Percentiles rank a stretch among this genome's conserved stretches.
Evolutionary conservation across 2,797 vertebrate species (phyloP).

Genomic region (Rhynchonycteris naso): DNA sequence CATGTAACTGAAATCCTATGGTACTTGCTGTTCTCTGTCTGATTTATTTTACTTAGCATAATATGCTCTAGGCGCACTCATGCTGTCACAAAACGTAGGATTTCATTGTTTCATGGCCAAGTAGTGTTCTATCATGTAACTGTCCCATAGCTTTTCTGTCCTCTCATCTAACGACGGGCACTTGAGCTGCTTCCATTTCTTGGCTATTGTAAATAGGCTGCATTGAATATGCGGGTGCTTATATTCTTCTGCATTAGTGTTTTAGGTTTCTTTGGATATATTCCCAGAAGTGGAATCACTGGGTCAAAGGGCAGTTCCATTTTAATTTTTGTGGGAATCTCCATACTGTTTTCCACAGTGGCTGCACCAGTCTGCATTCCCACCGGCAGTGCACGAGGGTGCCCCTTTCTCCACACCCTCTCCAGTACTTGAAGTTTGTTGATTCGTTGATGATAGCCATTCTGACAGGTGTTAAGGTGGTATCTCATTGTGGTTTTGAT

Average conservation of each 20-base stretch:
- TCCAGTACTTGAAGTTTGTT: neutral
- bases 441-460: neutral
- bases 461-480: neutral
- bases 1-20: neutral
- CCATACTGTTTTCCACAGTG: neutral
- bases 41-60: neutral
- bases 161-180: neutral
- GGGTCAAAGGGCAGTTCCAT: neutral
- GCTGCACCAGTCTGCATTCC: neutral
- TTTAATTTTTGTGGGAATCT: neutral
- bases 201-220: neutral
- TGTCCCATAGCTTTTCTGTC: neutral
- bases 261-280: neutral
- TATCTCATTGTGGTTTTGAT: neutral
- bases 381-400: neutral
- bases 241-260: neutral
- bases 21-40: neutral
- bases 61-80: neutral
- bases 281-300: neutral
- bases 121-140: neutral
- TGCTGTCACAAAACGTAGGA: neutral
- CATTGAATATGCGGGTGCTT: too few species aligned
- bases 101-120: neutral
- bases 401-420: neutral
- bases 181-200: neutral